Evolutionary conservation across 2,113 vertebrate species (phyloP).

Genomic region (Anguilla rostrata): DNA sequence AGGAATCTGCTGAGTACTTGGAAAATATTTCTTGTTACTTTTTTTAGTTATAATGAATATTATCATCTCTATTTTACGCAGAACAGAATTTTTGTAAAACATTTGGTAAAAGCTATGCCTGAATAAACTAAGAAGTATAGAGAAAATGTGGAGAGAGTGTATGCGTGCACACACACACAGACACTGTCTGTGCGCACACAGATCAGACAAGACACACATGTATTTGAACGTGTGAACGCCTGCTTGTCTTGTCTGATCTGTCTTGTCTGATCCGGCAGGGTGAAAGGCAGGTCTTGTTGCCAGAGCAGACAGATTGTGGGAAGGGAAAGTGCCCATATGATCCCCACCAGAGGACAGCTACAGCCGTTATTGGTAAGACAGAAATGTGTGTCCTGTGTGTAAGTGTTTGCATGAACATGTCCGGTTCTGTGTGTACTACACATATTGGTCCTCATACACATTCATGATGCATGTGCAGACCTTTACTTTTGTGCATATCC

Average conservation of each 20-base stretch:
- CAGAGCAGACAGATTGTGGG: slow-evolving; percentile 71
- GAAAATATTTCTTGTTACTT: not conserved
- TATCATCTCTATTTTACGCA: not conserved
- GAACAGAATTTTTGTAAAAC: too few relatives aligned
- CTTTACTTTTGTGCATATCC: too few relatives aligned
- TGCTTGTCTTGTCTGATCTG: slow-evolving; percentile 7
- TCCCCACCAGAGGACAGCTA: slow-evolving; percentile 72
- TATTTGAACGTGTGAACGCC: not conserved
- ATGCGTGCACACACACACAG: too few relatives aligned
- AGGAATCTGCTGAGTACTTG: not conserved
- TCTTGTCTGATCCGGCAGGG: slow-evolving; percentile 50
- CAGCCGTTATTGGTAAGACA: slow-evolving; percentile 67
- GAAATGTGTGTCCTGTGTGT: slow-evolving; percentile 16
- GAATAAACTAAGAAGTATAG: too few relatives aligned
- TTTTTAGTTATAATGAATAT: not conserved
- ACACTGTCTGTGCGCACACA: too few relatives aligned
- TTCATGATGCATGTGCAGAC: too few relatives aligned
- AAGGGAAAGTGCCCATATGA: slow-evolving; percentile 78
- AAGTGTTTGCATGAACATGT: not conserved
- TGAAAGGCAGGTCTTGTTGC: slow-evolving; percentile 64
- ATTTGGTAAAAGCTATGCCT: not conserved
- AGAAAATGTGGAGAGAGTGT: too few relatives aligned
- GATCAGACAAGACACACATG: not conserved
- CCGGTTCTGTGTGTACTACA: too few relatives aligned
- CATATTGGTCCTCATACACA: too few relatives aligned